phyloP scores from a whole-genome alignment of 2,888 invertebrate genomes.

The Pollenia griseotomentosa region DNA sequence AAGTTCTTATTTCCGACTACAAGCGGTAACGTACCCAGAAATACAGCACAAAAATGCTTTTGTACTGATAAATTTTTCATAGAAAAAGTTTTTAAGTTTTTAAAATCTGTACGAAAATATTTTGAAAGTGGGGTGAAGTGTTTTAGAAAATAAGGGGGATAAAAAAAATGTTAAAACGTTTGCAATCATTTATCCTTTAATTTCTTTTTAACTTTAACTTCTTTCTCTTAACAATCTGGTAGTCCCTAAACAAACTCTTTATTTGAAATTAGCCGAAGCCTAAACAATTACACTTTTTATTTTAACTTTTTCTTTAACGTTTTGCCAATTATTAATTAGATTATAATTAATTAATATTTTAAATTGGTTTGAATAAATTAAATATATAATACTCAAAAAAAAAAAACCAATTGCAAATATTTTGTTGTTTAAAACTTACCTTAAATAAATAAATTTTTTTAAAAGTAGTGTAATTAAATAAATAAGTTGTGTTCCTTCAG shows the following conservation, averaged over 20 bases:
- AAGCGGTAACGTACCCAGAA: no score
- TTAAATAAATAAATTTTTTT: conserved; percentile 33
- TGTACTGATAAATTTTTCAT: no score
- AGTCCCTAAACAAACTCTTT: neutral
- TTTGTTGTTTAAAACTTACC: conserved; percentile 41
- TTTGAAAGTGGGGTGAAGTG: no score
- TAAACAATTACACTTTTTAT: conserved; percentile 1
- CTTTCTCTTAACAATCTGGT: neutral
- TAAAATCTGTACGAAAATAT: no score
- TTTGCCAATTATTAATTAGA: neutral
- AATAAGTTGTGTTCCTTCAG: conserved; percentile 33
- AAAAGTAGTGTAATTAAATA: conserved; percentile 1
- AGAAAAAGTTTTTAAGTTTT: no score
- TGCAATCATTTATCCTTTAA: no score
- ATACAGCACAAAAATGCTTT: no score
- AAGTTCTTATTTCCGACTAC: no score
- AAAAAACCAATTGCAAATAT: neutral
- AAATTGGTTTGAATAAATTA: neutral
- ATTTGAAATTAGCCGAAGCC: conserved; percentile 14
- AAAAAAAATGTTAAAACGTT: neutral
- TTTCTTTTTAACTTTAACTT: no score
- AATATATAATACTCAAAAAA: neutral
- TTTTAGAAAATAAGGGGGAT: no score
- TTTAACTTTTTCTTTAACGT: neutral
- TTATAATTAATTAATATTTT: conserved; percentile 20